phyloP scores from a whole-genome alignment of 1,140 invertebrate genomes.

The Drosophila tristis region DNA sequence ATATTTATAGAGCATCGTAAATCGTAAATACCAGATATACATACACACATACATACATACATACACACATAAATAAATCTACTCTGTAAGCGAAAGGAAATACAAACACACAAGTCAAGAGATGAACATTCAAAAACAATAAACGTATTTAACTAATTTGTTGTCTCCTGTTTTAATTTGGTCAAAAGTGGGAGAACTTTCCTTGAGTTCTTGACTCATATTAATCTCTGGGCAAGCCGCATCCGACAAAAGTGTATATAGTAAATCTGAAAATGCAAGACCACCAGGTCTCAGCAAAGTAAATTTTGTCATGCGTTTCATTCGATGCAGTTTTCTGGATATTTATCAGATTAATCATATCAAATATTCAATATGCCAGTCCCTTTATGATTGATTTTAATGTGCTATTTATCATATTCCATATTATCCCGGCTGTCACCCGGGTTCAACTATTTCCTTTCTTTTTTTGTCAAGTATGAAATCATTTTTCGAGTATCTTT shows the following conservation, averaged over 20 bases:
- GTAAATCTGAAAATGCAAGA: background rate
- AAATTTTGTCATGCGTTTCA: too few relatives aligned
- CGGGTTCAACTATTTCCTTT: conserved; percentile 87
- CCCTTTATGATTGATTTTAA: too few relatives aligned
- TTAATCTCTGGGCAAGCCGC: too few relatives aligned
- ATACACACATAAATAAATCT: conserved; percentile 60
- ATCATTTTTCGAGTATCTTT: too few relatives aligned
- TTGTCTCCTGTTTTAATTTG: background rate
- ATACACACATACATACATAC: conserved; percentile 49
- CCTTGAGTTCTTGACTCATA: too few relatives aligned
- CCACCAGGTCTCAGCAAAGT: too few relatives aligned
- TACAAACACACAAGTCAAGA: conserved; percentile 55
- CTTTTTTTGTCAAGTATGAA: too few relatives aligned
- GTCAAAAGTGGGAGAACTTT: background rate
- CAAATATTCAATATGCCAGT: too few relatives aligned
- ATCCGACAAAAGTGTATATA: too few relatives aligned
- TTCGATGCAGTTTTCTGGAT: too few relatives aligned
- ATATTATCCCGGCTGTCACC: conserved; percentile 89
- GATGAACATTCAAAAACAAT: conserved; percentile 74
- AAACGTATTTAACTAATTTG: conserved; percentile 76
- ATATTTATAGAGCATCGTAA: conserved; percentile 81
- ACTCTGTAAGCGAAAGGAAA: conserved; percentile 71
- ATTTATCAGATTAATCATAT: too few relatives aligned
- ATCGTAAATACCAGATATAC: conserved; percentile 73
- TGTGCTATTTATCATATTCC: too few relatives aligned